Base-by-base conservation (phyloP, 92 coral and sea anemone genomes). In the Pocillopora grandis region DNA sequence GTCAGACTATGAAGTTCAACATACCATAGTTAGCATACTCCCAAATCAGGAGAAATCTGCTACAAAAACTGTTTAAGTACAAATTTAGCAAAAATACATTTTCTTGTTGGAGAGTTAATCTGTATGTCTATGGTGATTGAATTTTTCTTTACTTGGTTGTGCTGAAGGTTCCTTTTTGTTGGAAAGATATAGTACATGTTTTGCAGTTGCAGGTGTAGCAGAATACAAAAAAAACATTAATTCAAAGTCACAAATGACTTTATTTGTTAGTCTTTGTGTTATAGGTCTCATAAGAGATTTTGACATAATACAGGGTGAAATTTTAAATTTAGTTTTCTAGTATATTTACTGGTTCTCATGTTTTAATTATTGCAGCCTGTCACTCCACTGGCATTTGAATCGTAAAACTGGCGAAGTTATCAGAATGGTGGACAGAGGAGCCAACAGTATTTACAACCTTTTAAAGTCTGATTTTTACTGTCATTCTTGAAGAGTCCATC, bases 341-440 rank as follows among this genome's bases (percentile, higher is more conserved):
- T 58, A 55, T 58, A 76, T 14, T 77, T 7, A 20, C 49, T 21
- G 52, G 20, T 76, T 59, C 59, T 42, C 35, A 62, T 63, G 72
- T 36, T 19, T 37, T 42, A 15, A 57, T 21, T 79, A 52, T 85
- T 60, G 9, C 71, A 96, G 99, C 73, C 87, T 96, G 84, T 96
- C 99, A 2, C 86, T 96, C 75, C 91, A 93, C 56, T 96, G 99
- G 99, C 99, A 96, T 88, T 83, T 96, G 55, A 88, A 92, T 68
- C 89, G 98, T 68, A 96, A 95, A 85, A 96, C 99, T 58, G 99
- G 99, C 15, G 99, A 96, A 74, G 99, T 96, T 31, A 87, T 94
- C 67, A 92, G 98, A 68, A 96, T 96, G 95, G 98, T 96, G 21
- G 95, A 96, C 73, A 90, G 99, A 80, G 99, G 99, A 5, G 86